Base-by-base conservation (phyloP, 2,797 vertebrate genomes). In the Schizopygopsis malacanthus region DNA sequence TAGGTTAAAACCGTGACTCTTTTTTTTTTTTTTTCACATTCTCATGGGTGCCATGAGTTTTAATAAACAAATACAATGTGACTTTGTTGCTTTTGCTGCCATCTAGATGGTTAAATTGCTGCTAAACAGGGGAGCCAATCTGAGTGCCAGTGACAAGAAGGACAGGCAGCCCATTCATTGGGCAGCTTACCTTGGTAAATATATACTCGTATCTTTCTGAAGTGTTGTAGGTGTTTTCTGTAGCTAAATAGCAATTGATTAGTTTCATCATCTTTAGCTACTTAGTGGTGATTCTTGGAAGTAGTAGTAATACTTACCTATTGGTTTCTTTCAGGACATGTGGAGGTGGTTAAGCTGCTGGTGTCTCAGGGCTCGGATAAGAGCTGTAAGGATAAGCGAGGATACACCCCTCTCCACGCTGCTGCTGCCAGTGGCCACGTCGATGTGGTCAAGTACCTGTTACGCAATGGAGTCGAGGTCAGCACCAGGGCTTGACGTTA, bases 71-170 rank as follows among this genome's bases (percentile, higher is more conserved):
- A 63, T 65, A 22, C 37, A 63, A 71, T 16, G 37, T 77, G 63
- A 43, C 47, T 77, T 43, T 79, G 25, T 84, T 84, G 63, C 67
- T 54, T 79, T 72, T 82, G 47, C 28, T 73, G 79, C 47, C 13
- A 75, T 79, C 67, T 81, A 99, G 98, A 99, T 97, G 94, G 97
- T 99, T 89, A 98, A 98, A 92, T 92, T 99, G 94, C 96, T 99
- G 90, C 94, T 99, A 92, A 99, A 97, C 94, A 98, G 97, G 94
- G 98, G 98, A 89, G 98, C 98, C 94, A 98, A 97, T 93, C 94
- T 99, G 94, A 97, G 96, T 91, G 96, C 97, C 90, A 98, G 97
- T 13, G 98, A 99, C 94, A 99, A 99, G 94, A 99, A 98, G 92
- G 98, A 99, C 86, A 94, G 98, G 84, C 98, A 99, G 92, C 96